Evolutionary conservation across 1,140 invertebrate species (phyloP).

Genomic region (Lordiphosa mommai): DNA sequence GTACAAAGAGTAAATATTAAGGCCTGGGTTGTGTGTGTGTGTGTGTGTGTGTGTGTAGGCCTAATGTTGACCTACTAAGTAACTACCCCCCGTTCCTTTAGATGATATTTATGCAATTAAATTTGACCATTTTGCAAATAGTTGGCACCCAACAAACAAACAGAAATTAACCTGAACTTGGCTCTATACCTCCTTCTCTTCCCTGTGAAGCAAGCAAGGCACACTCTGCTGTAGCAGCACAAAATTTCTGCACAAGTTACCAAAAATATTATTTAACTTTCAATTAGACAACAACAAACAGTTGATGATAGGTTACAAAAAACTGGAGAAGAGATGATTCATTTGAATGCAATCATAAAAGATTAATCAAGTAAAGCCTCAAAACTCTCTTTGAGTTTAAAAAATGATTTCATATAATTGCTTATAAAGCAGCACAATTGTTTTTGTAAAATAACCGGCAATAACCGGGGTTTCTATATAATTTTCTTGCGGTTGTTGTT

Average conservation of each 20-base stretch:
- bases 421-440: too few relatives aligned
- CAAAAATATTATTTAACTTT: constrained; percentile 69
- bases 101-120: constrained; percentile 35
- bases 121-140: constrained; percentile 40
- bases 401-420: too few relatives aligned
- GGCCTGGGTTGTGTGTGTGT: background rate
- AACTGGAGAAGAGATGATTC: background rate
- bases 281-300: constrained; percentile 62
- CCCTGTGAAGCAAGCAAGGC: background rate
- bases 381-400: too few relatives aligned
- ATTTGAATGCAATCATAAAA: background rate
- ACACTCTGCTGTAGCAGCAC: constrained; percentile 56
- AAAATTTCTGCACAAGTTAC: constrained; percentile 63
- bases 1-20: constrained; percentile 78
- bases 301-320: background rate
- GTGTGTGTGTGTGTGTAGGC: background rate
- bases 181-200: background rate
- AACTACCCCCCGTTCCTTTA: background rate
- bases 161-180: constrained; percentile 52
- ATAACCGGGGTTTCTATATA: too few relatives aligned
- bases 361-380: too few relatives aligned
- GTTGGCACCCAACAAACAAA: constrained; percentile 38
- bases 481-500: too few relatives aligned
- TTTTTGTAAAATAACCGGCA: too few relatives aligned
- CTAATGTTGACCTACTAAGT: constrained; percentile 45